Conservation (phyloP, 2,113 vertebrate genomes). For the Chlorodrepanis virens region DNA sequence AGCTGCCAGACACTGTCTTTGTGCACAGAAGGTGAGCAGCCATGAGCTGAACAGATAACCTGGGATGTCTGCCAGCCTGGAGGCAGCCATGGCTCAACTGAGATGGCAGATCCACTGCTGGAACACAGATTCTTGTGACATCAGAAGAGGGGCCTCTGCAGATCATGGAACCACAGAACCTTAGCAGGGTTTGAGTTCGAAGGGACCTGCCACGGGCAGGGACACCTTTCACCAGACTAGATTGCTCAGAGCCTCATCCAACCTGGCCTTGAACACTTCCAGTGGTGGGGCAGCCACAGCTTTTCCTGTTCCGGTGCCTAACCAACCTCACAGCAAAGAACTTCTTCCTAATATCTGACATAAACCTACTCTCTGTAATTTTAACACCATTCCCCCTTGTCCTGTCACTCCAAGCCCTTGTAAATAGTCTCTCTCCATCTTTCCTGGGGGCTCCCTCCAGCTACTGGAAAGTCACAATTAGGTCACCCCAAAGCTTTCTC, state of each 20-base stretch:
- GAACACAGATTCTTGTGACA: background rate
- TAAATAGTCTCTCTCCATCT: no score
- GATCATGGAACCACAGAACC: background rate
- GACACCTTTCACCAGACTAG: background rate
- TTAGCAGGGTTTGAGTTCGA: background rate
- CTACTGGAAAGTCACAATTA: rapidly evolving
- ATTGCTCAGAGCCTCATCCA: background rate
- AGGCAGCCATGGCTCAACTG: background rate
- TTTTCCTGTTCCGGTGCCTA: background rate
- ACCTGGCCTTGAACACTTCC: background rate
- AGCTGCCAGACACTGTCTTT: background rate
- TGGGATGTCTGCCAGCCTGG: background rate
- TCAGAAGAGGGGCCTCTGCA: background rate
- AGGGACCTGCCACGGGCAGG: background rate
- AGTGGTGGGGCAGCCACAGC: background rate
- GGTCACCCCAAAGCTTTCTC: rapidly evolving
- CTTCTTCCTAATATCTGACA: background rate
- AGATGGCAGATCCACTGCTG: background rate
- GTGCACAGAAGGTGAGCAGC: background rate
- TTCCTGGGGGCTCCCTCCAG: rapidly evolving
- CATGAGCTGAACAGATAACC: background rate
- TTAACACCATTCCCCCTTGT: rapidly evolving
- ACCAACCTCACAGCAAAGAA: background rate
- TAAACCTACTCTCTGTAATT: background rate
- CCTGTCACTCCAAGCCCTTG: background rate